Percentiles rank a stretch among this genome's conserved stretches.
phyloP scores from a whole-genome alignment of 2,113 vertebrate genomes.

The Mesocricetus auratus region DNA sequence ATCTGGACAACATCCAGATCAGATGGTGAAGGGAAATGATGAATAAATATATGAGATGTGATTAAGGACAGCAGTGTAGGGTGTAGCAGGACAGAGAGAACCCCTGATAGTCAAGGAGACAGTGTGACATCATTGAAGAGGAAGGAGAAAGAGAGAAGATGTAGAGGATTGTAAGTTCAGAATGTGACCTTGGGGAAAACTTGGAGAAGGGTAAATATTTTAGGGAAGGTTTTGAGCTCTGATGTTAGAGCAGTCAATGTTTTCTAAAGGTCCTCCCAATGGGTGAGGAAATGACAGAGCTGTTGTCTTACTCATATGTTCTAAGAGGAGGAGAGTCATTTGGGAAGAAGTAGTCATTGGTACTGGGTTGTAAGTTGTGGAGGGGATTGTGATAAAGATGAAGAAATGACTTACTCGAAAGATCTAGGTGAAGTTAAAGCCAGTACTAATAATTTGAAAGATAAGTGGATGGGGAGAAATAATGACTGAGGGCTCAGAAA shows the following conservation, averaged over 20 bases:
- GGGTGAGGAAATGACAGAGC: not conserved
- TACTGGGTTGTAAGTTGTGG: slow-evolving; percentile 12
- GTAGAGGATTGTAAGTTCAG: not conserved
- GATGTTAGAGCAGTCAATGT: not conserved
- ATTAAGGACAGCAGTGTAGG: not conserved
- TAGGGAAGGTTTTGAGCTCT: not conserved
- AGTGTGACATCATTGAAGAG: not conserved
- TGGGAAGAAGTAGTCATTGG: not conserved
- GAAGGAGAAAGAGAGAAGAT: not conserved
- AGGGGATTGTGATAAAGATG: slow-evolving; percentile 2
- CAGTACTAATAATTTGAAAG: slow-evolving; percentile 24
- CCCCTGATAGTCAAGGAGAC: not conserved
- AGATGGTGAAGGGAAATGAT: not conserved
- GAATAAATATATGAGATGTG: not conserved
- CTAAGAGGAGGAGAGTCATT: slow-evolving; percentile 32
- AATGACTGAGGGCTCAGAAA: not conserved
- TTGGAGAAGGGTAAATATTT: not conserved
- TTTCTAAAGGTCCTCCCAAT: slow-evolving; percentile 10
- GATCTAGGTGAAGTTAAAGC: not conserved
- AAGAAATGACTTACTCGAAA: slow-evolving; percentile 32
- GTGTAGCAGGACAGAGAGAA: not conserved
- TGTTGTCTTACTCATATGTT: not conserved
- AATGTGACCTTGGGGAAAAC: slow-evolving; percentile 12
- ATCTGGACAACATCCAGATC: not conserved
- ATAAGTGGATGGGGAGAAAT: not conserved